Percentiles rank a stretch among this genome's conserved stretches.
phyloP scores from a whole-genome alignment of 2,797 vertebrate species.

The Onychomys leucogaster region DNA sequence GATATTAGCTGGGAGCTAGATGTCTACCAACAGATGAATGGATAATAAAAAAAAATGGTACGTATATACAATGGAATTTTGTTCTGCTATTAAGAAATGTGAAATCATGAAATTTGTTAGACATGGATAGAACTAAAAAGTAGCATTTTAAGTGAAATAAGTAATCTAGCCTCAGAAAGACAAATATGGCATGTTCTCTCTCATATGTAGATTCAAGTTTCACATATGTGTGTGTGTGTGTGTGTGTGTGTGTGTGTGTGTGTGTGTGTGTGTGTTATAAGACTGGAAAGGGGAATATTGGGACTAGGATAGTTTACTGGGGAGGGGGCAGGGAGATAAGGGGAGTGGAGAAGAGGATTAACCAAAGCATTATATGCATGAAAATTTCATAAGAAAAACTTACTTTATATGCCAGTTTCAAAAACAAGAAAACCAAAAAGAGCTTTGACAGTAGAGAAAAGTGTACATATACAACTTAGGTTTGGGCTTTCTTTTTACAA shows the following conservation, averaged over 20 bases:
- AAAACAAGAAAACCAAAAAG: neutral
- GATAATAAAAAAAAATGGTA: neutral
- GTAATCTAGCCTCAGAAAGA: neutral
- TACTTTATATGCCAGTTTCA: neutral
- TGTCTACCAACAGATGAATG: neutral
- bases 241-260: no score
- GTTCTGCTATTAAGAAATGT: neutral
- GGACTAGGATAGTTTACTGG: no score
- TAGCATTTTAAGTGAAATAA: neutral
- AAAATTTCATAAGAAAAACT: neutral
- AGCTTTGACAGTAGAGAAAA: conserved; percentile 36
- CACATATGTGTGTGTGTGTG: no score
- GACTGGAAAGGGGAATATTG: neutral
- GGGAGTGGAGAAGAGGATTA: neutral
- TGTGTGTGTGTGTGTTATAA: no score
- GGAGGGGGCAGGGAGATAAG: neutral
- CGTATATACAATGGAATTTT: neutral
- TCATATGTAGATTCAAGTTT: neutral
- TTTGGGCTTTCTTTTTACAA: neutral
- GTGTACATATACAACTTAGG: neutral
- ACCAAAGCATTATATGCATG: neutral
- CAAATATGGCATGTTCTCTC: neutral
- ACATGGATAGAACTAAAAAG: neutral
- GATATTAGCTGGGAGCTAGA: neutral
- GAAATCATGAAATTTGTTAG: neutral